Conservation (phyloP, 2,113 vertebrate species). For the Anguilla japonica region DNA sequence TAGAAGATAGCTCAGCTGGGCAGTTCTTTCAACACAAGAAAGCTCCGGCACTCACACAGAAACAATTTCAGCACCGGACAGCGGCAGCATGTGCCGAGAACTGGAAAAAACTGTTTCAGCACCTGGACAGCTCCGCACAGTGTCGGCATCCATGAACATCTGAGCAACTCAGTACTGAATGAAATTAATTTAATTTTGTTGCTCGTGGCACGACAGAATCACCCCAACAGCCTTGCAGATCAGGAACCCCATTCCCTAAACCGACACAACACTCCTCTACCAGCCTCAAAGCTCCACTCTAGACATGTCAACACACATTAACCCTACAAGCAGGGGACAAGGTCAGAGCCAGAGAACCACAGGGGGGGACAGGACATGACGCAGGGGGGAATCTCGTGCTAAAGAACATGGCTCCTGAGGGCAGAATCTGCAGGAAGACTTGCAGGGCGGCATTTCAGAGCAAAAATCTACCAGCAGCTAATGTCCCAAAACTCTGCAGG, state of each 20-base stretch:
- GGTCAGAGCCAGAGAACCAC: neutral
- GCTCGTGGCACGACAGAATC: too few relatives aligned
- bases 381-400: too few relatives aligned
- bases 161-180: neutral
- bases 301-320: neutral
- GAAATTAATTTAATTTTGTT: neutral
- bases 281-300: neutral
- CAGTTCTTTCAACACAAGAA: neutral
- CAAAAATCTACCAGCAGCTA: neutral
- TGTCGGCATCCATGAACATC: neutral
- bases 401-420: neutral
- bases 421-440: neutral
- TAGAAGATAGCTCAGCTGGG: neutral
- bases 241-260: neutral
- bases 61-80: neutral
- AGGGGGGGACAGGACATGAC: neutral
- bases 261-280: neutral
- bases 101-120: too few relatives aligned
- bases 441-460: neutral
- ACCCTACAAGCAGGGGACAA: neutral
- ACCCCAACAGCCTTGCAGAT: neutral
- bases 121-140: neutral
- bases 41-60: neutral
- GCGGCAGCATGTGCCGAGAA: too few relatives aligned
- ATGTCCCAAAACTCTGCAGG: neutral